Evolutionary conservation across 1,140 invertebrate genomes (phyloP), one percentile per base, ranked within the genome.

Genomic region (Zaprionus camerounensis): DNA sequence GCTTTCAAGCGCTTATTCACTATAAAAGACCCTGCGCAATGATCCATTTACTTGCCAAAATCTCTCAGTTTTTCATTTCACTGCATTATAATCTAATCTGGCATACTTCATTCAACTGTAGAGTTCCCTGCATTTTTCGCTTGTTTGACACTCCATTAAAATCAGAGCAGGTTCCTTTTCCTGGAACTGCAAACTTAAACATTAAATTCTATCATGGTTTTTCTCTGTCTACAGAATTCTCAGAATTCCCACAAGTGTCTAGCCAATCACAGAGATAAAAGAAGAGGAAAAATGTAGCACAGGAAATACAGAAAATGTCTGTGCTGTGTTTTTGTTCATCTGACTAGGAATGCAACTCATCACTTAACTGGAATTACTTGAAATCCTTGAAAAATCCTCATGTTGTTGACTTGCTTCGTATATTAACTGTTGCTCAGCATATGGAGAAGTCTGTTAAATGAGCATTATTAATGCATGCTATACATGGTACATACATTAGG

Each of bases 371-470:
- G 6, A 55, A 55, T 55, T 24, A 36, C 49, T 55, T 26, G 46
- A 64, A 36, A 53, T 36, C 15, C 17, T 64, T 5, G 11, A 9
- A 22, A 22, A 53, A 53, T 53, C 51, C 24, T 53, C 22, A 26
- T 13, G 24, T 26, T 53, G 22, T 56, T 26, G 26, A n/a, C 2
- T n/a, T 9, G 12, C n/a, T 12, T 26, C 20, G 5, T 11, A 65
- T 65, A 55, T 38, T n/a, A 55, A 55, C 15, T 28, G 63, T 20
- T 20, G 51, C 31, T 55, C 15, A 9, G 11, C 56, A 31, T 59
- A 61, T 55, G 65, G 61, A 57, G 71, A 61, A 71, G 68, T 66
- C 59, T 72, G 36, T 67, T 72, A 72, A 67, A 67, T 77, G 74
- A 57, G 51, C 36, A 77, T 77, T 77, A 73, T 56, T 77, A 73